Base-by-base conservation (phyloP, 1,140 invertebrate species). In the Aphis gossypii region DNA sequence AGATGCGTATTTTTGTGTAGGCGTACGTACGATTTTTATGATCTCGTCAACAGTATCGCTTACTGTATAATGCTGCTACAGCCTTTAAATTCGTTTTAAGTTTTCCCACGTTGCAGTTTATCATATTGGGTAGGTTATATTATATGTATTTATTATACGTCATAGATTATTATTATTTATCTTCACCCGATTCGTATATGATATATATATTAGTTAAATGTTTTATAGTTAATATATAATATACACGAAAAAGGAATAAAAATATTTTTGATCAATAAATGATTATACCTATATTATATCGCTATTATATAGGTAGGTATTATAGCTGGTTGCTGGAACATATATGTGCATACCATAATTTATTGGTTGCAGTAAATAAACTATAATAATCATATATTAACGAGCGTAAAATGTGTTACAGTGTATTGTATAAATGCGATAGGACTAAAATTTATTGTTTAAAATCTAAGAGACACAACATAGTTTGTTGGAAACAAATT, bases 91-190 rank as follows among this genome's bases (percentile, higher is more conserved):
- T n/a, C 30, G 14, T 76, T 76, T 76, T 76, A n/a, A n/a, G 30
- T 76, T 76, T n/a, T 76, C n/a, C n/a, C 60, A n/a, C 60, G n/a
- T 76, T 35, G 14, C 30, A 76, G 30, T 76, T n/a, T n/a, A 76
- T n/a, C 60, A 76, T n/a, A 23, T 1, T 41, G 38, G 60, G 3
- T 14, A 51, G 48, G 30, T 20, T 76, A 51, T 76, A 18, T 18
- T 68, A 76, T n/a, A 30, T 76, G 14, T n/a, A 76, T 60, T 30
- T 60, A 30, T 60, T 60, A 60, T 68, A n/a, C 30, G 3, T 20
- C n/a, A 76, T 76, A 76, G n/a, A 76, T 76, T n/a, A 76, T 76
- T 76, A 76, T 76, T n/a, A 76, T 76, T 76, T 76, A 76, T 76
- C n/a, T 18, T 76, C 30, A n/a, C n/a, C 60, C 30, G 60, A n/a